Conservation (phyloP, 2,113 vertebrate species). For the Epinephelus moara region DNA sequence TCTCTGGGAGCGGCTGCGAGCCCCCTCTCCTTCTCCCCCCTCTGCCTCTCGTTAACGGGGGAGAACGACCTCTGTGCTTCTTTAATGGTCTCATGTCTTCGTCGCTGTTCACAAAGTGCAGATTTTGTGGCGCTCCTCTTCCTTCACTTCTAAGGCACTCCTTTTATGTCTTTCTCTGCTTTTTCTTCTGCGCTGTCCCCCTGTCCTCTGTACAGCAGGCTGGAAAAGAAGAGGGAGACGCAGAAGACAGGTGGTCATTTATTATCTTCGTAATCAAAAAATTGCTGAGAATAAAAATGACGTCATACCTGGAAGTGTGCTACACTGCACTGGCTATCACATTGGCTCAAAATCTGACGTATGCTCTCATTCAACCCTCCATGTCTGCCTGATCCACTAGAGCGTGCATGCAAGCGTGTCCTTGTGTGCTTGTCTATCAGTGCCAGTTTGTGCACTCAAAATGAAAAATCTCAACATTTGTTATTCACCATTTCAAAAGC, state of each 20-base stretch:
- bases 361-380: constrained; percentile 31
- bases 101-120: constrained; percentile 60
- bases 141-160: constrained; percentile 71
- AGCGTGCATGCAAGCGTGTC: constrained; percentile 10
- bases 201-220: constrained; percentile 50
- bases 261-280: constrained; percentile 68
- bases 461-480: constrained; percentile 17
- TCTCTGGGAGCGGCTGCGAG: constrained; percentile 69
- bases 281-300: constrained; percentile 59
- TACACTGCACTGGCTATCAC: constrained; percentile 45
- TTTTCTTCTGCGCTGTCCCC: constrained; percentile 37
- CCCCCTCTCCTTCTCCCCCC: constrained; percentile 83
- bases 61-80: constrained; percentile 84
- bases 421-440: background rate
- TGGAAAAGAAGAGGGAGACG: constrained; percentile 57
- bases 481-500: constrained; percentile 22
- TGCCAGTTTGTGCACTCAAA: constrained; percentile 2
- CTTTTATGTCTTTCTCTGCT: constrained; percentile 42
- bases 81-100: constrained; percentile 89
- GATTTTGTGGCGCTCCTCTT: constrained; percentile 45
- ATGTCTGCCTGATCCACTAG: constrained; percentile 23
- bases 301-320: constrained; percentile 57
- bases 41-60: constrained; percentile 86
- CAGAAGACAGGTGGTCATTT: constrained; percentile 70
- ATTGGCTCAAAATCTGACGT: constrained; percentile 45